Conservation (phyloP, 2,113 vertebrate genomes). For the Mastomys coucha region DNA sequence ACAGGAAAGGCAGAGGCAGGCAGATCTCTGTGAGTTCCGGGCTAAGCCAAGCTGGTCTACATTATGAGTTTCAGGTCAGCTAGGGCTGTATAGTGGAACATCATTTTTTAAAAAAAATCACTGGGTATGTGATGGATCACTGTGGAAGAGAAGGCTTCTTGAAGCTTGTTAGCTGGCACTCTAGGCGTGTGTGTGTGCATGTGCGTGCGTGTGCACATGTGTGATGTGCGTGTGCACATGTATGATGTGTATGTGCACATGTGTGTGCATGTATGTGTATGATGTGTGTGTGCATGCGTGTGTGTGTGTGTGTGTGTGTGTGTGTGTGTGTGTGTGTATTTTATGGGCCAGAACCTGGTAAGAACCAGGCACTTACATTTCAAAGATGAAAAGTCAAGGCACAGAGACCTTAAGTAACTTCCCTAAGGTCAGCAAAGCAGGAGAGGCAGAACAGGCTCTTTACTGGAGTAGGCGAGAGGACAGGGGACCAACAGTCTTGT, state of each 20-base stretch:
- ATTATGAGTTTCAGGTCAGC: not conserved
- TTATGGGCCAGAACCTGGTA: not conserved
- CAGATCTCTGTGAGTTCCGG: not conserved
- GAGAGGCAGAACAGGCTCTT: not conserved
- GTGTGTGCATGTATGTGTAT: too few relatives aligned
- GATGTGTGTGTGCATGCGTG: too few relatives aligned
- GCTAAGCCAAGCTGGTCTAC: not conserved
- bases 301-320: not conserved
- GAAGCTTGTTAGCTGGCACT: not conserved
- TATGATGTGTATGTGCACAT: too few relatives aligned
- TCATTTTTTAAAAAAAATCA: not conserved
- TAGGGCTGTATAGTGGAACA: not conserved
- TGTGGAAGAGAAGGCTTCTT: not conserved
- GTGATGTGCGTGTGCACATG: too few relatives aligned
- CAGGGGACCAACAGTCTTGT: not conserved
- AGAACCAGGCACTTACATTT: slow-evolving; percentile 2
- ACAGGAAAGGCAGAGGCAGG: not conserved
- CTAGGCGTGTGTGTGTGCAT: not conserved
- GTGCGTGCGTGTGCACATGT: not conserved
- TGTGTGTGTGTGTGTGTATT: not conserved
- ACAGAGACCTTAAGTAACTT: slow-evolving; percentile 27
- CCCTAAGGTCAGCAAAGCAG: not conserved
- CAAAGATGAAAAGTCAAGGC: slow-evolving; percentile 42
- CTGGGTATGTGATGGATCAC: not conserved
- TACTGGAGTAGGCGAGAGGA: not conserved